phyloP scores from a whole-genome alignment of 2,888 invertebrate genomes.

The Leptopilina drosophilae region DNA sequence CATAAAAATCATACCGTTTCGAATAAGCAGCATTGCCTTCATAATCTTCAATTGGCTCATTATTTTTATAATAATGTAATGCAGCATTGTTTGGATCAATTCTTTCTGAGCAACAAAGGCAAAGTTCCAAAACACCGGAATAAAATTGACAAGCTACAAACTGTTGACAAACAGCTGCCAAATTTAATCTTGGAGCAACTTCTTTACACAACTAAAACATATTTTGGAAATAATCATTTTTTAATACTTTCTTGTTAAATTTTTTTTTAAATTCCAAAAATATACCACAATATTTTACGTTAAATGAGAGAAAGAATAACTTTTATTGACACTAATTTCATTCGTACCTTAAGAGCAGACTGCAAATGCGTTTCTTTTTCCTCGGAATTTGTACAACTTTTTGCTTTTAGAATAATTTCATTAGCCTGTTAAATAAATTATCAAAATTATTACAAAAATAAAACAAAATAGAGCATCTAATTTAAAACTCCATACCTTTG shows the following conservation, averaged over 20 bases:
- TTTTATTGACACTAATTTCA: neutral
- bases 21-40: constrained; percentile 88
- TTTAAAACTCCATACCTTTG: constrained; percentile 84
- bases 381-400: constrained; percentile 84
- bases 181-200: constrained; percentile 91
- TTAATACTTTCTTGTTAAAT: too few relatives aligned
- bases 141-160: constrained; percentile 89
- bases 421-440: constrained; percentile 83
- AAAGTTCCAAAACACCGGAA: constrained; percentile 92
- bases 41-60: constrained; percentile 89
- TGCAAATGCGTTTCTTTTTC: constrained; percentile 88
- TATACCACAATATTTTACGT: too few relatives aligned
- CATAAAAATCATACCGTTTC: constrained; percentile 78
- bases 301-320: neutral
- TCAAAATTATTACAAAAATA: neutral
- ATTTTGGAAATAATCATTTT: too few relatives aligned
- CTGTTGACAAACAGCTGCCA: constrained; percentile 90
- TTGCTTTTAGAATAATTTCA: constrained; percentile 91
- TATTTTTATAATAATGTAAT: constrained; percentile 90
- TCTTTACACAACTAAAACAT: constrained; percentile 86
- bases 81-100: constrained; percentile 94
- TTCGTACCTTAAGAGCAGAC: constrained; percentile 83
- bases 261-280: too few relatives aligned
- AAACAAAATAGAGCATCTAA: neutral
- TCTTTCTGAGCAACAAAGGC: constrained; percentile 89